A percentile compares a stretch with the other conserved stretches of the same genome.
Conservation (phyloP, 2,888 invertebrate genomes). For the Rhaphigaster nebulosa region DNA sequence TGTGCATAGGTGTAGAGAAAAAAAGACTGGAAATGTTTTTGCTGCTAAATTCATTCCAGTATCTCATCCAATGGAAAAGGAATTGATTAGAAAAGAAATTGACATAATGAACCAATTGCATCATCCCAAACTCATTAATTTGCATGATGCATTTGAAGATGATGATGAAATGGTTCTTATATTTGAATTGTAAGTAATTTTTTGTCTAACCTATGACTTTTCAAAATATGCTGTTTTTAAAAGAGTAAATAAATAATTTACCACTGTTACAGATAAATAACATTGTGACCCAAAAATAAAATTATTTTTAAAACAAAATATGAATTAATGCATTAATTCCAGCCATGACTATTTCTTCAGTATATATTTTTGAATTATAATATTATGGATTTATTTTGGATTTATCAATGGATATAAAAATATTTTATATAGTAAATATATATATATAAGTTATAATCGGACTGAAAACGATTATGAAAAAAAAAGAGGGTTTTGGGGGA, state of each 20-base stretch:
- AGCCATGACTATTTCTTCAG: too few relatives aligned
- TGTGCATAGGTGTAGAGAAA: constrained; percentile 97
- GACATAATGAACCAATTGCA: constrained; percentile 99
- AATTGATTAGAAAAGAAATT: constrained; percentile 96
- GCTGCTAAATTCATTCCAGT: constrained; percentile 99
- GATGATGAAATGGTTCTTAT: constrained; percentile 99
- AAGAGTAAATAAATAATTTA: neutral
- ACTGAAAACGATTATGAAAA: too few relatives aligned
- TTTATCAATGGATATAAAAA: too few relatives aligned
- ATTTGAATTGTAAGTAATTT: constrained; percentile 92
- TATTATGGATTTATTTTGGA: too few relatives aligned
- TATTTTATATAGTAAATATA: too few relatives aligned
- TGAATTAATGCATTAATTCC: too few relatives aligned
- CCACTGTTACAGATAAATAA: neutral
- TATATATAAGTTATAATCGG: too few relatives aligned
- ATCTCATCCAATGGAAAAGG: constrained; percentile 93
- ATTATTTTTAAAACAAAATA: neutral
- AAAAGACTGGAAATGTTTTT: constrained; percentile 95
- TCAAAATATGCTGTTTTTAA: neutral
- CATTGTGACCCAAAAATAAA: neutral
- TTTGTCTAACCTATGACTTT: neutral
- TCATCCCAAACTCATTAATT: constrained; percentile 95
- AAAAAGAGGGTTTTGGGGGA: too few relatives aligned
- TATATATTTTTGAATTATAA: too few relatives aligned
- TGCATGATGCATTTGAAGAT: constrained; percentile 99